Evolutionary conservation across 2,797 vertebrate species (phyloP).

Genomic region (Notamacropus eugenii): DNA sequence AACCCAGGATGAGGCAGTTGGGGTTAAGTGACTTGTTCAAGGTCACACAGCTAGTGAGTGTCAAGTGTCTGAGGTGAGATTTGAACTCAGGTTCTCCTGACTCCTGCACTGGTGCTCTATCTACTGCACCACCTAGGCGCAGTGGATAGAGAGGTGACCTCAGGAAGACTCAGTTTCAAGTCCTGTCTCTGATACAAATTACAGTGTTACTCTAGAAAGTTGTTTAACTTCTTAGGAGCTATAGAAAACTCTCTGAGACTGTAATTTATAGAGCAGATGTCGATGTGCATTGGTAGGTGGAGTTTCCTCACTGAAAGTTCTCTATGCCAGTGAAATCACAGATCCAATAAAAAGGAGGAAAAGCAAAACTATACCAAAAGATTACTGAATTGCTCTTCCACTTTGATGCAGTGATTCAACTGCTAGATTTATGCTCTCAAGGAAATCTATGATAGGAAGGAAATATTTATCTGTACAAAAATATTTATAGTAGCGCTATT

Average conservation of each 20-base stretch:
- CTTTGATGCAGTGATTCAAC: background rate
- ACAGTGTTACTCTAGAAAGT: background rate
- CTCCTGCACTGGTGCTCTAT: no score
- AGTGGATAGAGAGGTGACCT: background rate
- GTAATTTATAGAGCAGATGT: background rate
- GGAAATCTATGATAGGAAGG: background rate
- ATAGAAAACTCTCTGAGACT: background rate
- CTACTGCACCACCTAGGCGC: no score
- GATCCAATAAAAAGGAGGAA: background rate
- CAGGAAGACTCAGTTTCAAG: background rate
- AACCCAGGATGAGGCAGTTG: no score
- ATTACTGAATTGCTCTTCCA: background rate
- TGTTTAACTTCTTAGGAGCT: background rate
- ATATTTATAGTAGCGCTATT: background rate
- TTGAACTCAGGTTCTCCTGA: no score
- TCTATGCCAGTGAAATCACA: background rate
- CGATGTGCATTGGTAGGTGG: background rate
- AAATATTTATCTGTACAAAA: background rate
- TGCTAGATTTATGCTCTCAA: background rate
- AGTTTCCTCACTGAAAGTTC: background rate
- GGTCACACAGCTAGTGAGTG: no score
- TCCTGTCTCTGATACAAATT: background rate
- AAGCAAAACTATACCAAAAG: background rate
- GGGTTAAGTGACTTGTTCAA: no score
- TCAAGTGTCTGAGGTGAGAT: no score